Evolutionary conservation across 2,797 vertebrate genomes (phyloP), one percentile per base, ranked within the genome.

Genomic region (Zonotrichia albicollis): DNA sequence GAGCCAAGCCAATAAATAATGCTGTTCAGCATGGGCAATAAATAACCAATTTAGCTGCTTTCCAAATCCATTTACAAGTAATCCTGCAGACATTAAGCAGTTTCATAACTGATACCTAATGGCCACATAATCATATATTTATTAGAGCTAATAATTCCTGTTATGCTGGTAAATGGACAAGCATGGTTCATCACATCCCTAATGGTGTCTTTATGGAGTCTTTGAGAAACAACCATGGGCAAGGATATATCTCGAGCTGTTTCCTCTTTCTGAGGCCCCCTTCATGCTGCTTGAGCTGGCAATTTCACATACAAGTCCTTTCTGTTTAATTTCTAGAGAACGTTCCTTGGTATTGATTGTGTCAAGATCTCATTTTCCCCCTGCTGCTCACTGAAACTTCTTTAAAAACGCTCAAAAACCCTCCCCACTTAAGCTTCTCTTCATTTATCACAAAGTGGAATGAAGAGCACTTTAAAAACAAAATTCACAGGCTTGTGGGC

Each of bases 31-130:
- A 81, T 30, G 54, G 71, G 72, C 75, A 94, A 92, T 95, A 95
- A 94, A 89, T 95, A 95, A 94, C 87, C 78, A 90, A 32, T 89
- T 89, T 83, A 93, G 76, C 34, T 74, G 53, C 61, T 65, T 91
- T 94, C 72, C 88, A 93, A 90, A 91, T 81, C 81, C 87, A 93
- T 82, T 94, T 94, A 65, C 23, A 55, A 89, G 93, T 60, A 87
- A 92, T 89, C 92, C 64, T 7, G 82, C 67, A 92, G 90, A 48
- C 85, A 84, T 94, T 84, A 91, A 23, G 86, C 43, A 57, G 57
- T 58, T 93, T 84, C 55, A 80, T 72, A 92, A 87, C 75, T 58
- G 89, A 84, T 88, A 89, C 36, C 89, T 89, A 95, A 93, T 94
- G 79, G 66, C 58, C 80, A 55, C 72, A 58, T 93, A 94, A 94